Percentiles rank a stretch among this genome's conserved stretches.
phyloP scores from a whole-genome alignment of 2,888 invertebrate genomes.

The Euphydryas editha region DNA sequence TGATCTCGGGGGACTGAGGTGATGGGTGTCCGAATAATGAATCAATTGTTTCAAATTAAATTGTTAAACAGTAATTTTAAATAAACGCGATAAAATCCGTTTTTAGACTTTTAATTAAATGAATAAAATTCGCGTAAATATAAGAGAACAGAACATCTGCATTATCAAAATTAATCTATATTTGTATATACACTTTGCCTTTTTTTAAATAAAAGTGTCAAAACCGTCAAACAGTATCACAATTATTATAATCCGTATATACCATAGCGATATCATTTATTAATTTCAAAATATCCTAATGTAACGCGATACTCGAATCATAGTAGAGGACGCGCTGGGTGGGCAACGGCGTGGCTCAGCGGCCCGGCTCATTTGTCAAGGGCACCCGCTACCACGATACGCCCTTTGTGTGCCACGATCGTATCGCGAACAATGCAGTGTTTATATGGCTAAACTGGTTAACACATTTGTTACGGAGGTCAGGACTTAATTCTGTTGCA shows the following conservation, averaged over 20 bases:
- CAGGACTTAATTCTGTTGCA: constrained; percentile 46
- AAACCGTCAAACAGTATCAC: background rate
- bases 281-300: constrained; percentile 14
- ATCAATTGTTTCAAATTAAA: too few relatives aligned
- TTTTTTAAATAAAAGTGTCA: background rate
- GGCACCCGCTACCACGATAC: constrained; percentile 72
- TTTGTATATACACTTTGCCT: too few relatives aligned
- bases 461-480: constrained; percentile 70
- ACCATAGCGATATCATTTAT: constrained; percentile 11
- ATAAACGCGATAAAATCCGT: too few relatives aligned
- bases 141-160: too few relatives aligned
- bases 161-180: too few relatives aligned
- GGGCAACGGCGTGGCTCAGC: constrained; percentile 59
- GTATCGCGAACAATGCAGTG: constrained; percentile 72
- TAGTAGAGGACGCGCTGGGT: constrained; percentile 60
- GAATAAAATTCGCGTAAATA: too few relatives aligned
- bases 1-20: too few relatives aligned
- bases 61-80: too few relatives aligned
- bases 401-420: constrained; percentile 64
- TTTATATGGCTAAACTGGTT: constrained; percentile 72
- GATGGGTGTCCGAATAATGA: too few relatives aligned
- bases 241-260: background rate
- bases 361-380: constrained; percentile 68
- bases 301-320: constrained; percentile 40
- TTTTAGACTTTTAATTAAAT: too few relatives aligned